These are phyloP conservation scores for Brachymystax lenok DNA, from an alignment of 2,797 vertebrate genomes.

Conservation along the genomic window DNA sequence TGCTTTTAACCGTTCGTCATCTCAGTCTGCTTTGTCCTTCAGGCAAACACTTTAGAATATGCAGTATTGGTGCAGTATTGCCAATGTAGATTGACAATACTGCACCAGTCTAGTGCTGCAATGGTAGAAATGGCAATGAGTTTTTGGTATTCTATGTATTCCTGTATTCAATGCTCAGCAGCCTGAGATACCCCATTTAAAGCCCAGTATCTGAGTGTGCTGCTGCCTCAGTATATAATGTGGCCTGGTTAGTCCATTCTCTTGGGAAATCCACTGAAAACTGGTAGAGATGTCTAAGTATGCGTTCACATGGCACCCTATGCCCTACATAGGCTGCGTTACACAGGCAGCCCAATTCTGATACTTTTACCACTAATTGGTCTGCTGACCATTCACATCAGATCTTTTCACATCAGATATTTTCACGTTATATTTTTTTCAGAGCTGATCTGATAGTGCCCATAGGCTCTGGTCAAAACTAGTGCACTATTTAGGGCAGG, in stretches of 20 bases:
- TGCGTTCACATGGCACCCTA: background rate
- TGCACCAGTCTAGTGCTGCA: background rate
- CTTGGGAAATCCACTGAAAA: slow-evolving; percentile 15
- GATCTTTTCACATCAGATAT: no score
- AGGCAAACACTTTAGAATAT: background rate
- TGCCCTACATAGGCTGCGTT: background rate
- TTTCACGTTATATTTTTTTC: no score
- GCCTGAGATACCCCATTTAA: background rate
- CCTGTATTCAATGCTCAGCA: background rate
- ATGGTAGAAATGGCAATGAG: background rate
- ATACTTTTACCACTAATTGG: no score
- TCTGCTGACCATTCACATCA: no score
- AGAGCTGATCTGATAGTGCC: no score
- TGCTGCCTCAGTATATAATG: slow-evolving; percentile 22
- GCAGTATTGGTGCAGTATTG: background rate
- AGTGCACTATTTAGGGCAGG: background rate
- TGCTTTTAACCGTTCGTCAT: no score
- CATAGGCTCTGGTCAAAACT: background rate
- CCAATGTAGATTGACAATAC: background rate
- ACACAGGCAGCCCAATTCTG: no score
- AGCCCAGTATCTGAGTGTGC: slow-evolving; percentile 11
- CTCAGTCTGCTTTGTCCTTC: no score
- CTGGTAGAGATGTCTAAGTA: slow-evolving; percentile 10
- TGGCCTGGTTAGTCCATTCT: slow-evolving; percentile 26
- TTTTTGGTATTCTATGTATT: background rate